phyloP scores from a whole-genome alignment of 1,140 invertebrate genomes.

The Rhysida immarginata region DNA sequence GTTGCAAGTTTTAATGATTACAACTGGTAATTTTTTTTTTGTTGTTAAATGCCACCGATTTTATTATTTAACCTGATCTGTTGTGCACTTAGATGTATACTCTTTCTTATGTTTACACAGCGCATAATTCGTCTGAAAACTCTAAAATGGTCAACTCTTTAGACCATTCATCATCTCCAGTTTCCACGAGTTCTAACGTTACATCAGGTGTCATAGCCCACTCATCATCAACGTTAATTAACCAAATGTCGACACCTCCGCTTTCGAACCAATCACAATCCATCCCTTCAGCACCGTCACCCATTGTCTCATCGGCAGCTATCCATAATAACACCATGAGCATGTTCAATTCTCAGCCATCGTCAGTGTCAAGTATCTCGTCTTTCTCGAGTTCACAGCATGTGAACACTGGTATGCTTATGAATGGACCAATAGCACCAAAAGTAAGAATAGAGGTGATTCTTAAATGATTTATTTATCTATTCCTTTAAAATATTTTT shows the following conservation, averaged over 20 bases:
- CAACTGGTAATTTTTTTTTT: too few species aligned
- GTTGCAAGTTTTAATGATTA: too few species aligned
- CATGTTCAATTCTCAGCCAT: constrained; percentile 3
- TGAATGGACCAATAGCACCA: constrained; percentile 14
- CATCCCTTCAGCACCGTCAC: background rate
- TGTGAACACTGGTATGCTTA: constrained; percentile 1
- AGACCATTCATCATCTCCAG: constrained; percentile 17
- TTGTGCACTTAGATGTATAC: too few species aligned
- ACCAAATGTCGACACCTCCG: background rate
- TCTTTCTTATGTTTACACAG: constrained; percentile 1
- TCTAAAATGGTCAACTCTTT: constrained; percentile 22
- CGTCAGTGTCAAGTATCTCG: background rate
- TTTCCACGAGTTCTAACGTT: background rate
- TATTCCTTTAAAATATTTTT: too few species aligned
- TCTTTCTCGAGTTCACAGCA: background rate
- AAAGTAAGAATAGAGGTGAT: constrained; percentile 13
- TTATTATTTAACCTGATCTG: too few species aligned
- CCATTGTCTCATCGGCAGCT: constrained; percentile 4
- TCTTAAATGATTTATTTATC: too few species aligned
- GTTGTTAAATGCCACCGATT: too few species aligned
- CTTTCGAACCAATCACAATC: background rate
- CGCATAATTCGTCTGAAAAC: constrained; percentile 3
- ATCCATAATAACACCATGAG: background rate
- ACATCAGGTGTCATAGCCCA: background rate
- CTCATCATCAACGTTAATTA: background rate